Evolutionary conservation across 64 coral and sea anemone genomes (phyloP), one percentile per base, ranked within the genome.

Genomic region (Exaiptasia diaphana): DNA sequence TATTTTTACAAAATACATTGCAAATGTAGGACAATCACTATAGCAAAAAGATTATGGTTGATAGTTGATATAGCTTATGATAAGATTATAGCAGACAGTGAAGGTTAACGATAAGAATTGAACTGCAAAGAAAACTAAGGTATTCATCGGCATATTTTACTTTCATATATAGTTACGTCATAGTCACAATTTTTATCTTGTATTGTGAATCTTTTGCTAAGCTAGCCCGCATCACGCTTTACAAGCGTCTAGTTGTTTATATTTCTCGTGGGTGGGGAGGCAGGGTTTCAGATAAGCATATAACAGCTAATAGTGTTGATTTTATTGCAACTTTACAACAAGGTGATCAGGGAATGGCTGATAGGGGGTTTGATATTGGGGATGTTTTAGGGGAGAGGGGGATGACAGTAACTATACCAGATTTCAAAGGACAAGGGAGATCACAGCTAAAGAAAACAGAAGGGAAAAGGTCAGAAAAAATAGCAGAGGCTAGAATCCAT

Each of bases 321-420:
- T 86, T 89, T 73, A 63, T 80, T 56, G 58, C 74, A 72, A 74
- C 67, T 48, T 74, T 89, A 61, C 39, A 88, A 50, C 37, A 23
- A 53, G 86, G 86, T 73, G 86, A 81, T 89, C 76, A 89, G 28
- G 64, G 80, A 18, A 89, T 89, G 86, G 86, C 76, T 31, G 86
- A 81, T 50, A 58, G 86, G 52, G 86, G 87, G 48, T 90, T 90
- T 82, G 87, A 80, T 64, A 81, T 90, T 74, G 41, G 61, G 28
- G 71, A 82, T 34, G 25, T 50, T 22, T 38, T 82, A 75, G 63
- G 21, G 76, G 82, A 77, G 21, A 46, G 56, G 53, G 87, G 87
- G n/a, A 68, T 75, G 53, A 72, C 50, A 62, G 68, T 90, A 20
- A 90, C 75, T 45, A 82, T 82, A 74, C 87, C 87, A 74, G 75